Conservation (phyloP, 2,113 vertebrate species). For the Hippocampus mohnikei region DNA sequence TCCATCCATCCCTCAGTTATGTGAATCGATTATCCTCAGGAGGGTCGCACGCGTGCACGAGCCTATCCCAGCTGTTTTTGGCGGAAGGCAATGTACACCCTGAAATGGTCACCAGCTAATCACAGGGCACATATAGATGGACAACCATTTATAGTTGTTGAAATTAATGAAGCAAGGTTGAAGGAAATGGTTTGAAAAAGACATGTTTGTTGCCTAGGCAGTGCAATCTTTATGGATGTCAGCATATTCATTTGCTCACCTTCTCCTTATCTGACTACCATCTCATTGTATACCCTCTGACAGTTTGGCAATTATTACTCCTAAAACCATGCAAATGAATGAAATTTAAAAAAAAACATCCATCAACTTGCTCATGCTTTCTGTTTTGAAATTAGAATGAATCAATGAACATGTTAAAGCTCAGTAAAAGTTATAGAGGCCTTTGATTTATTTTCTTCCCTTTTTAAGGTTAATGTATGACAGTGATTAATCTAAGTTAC, state of each 20-base stretch:
- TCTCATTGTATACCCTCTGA: neutral
- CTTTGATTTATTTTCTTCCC: no score
- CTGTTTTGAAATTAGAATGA: neutral
- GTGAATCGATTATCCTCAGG: no score
- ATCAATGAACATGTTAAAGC: neutral
- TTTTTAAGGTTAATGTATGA: no score
- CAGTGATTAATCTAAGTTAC: neutral
- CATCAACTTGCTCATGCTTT: neutral
- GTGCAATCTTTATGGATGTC: conserved; percentile 33
- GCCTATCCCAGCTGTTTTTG: no score
- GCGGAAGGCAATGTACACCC: no score
- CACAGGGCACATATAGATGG: no score
- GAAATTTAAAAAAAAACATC: neutral
- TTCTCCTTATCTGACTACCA: neutral
- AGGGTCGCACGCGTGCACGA: no score
- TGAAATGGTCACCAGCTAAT: no score
- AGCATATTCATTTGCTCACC: conserved; percentile 45
- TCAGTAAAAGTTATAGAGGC: neutral
- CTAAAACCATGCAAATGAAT: neutral
- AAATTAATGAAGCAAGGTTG: conserved; percentile 23
- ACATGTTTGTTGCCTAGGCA: conserved; percentile 41
- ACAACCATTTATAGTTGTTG: conserved; percentile 1
- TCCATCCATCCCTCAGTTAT: no score
- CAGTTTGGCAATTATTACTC: no score
- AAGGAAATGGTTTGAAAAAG: conserved; percentile 41